Percentiles rank a stretch among this genome's conserved stretches.
These are phyloP conservation scores for Trichomycterus rosablanca DNA, from an alignment of 2,113 vertebrate genomes.

Conservation along the genomic window DNA sequence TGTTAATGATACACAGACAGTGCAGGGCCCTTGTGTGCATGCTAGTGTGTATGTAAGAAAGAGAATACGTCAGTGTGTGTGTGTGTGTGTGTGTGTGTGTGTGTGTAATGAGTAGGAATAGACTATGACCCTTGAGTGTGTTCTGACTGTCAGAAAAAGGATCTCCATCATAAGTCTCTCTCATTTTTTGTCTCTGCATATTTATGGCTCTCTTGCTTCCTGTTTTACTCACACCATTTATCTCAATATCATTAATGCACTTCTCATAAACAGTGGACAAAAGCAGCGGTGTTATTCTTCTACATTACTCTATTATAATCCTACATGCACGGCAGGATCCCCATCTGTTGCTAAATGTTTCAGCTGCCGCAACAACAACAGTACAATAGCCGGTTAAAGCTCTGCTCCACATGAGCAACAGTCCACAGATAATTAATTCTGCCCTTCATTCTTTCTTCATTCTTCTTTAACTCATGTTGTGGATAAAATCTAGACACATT, in stretches of 20 bases:
- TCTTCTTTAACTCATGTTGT: background rate
- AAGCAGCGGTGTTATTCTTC: constrained; percentile 14
- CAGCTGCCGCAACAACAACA: background rate
- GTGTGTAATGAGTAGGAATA: constrained; percentile 55
- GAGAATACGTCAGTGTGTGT: constrained; percentile 21
- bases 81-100: constrained; percentile 33
- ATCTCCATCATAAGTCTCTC: constrained; percentile 20
- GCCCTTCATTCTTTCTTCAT: background rate
- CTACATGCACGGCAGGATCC: background rate
- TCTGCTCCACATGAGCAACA: background rate
- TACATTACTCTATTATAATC: constrained; percentile 9
- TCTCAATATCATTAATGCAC: constrained; percentile 33
- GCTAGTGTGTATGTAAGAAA: constrained; percentile 1
- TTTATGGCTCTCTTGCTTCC: constrained; percentile 1
- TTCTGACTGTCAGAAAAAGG: constrained; percentile 16
- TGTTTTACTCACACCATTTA: constrained; percentile 24
- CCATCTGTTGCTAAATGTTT: constrained; percentile 10
- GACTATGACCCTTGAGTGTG: constrained; percentile 46
- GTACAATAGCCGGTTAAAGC: background rate
- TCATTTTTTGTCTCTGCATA: background rate
- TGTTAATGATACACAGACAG: constrained; percentile 53
- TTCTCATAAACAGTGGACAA: constrained; percentile 31
- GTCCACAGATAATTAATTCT: background rate
- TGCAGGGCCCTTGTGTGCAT: constrained; percentile 60
- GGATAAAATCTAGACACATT: background rate